Conservation (phyloP, 2,797 vertebrate species). For the Sphaeramia orbicularis region DNA sequence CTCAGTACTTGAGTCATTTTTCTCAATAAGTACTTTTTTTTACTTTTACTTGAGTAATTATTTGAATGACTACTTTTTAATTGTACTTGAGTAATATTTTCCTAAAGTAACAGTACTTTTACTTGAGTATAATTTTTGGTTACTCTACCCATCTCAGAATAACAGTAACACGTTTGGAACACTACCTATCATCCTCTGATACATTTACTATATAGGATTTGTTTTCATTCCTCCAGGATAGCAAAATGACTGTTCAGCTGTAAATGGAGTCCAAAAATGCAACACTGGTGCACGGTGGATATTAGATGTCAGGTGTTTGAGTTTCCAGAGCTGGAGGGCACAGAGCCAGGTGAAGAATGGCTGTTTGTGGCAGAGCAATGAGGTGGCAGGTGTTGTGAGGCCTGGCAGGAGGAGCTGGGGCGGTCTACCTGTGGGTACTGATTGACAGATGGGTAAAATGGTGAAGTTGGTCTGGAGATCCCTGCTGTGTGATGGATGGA, state of each 20-base stretch:
- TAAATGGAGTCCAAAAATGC: neutral
- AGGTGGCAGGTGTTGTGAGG: conserved; percentile 67
- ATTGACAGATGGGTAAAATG: conserved; percentile 71
- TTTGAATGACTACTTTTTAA: no score
- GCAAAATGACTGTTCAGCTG: neutral
- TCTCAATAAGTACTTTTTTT: no score
- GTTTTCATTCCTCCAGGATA: conserved; percentile 25
- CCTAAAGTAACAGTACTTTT: no score
- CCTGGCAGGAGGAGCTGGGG: conserved; percentile 45
- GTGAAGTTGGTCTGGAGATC: conserved; percentile 59
- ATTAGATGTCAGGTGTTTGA: neutral
- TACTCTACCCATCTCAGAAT: no score
- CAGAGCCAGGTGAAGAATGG: conserved; percentile 30
- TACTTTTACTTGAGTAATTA: no score
- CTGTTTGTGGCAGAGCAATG: conserved; percentile 25
- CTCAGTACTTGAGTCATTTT: no score
- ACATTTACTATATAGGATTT: neutral
- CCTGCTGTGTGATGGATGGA: conserved; percentile 70
- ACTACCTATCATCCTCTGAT: no score
- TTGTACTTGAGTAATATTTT: no score
- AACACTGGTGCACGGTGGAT: no score
- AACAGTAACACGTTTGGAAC: no score
- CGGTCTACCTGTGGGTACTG: conserved; percentile 58
- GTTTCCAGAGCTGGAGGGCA: conserved; percentile 9
- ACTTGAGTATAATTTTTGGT: no score